Base-by-base conservation (phyloP, 2,113 vertebrate genomes). In the Phrynosoma platyrhinos region DNA sequence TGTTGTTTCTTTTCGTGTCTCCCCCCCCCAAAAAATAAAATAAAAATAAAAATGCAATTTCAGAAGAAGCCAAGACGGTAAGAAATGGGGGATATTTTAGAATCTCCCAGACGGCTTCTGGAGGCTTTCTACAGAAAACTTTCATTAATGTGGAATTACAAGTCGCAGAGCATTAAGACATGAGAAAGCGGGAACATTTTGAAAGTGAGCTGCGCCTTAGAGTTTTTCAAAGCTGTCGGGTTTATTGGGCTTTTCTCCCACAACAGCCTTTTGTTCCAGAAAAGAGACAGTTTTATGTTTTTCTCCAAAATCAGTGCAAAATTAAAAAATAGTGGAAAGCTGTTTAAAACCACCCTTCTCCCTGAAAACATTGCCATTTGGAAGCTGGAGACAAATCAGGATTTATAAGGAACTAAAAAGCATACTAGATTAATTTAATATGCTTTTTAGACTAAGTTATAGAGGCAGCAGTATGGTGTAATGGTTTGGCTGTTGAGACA, bases 81-180 rank as follows among this genome's bases (percentile, higher is more conserved):
- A 72, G 21, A 77, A 78, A 16, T 30, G 27, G 12, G 36, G 40
- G 81, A 27, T 30, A 9, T 27, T 68, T 47, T 13, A 30, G 62
- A 82, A 68, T 68, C 14, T 23, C 14, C 36, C 62, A 81, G 64
- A 81, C 20, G 25, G 47, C 23, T 30, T 83, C 52, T 14, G 32
- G 68, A 47, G 68, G 82, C 42, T 53, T 83, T 83, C 66, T 72
- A 8, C 13, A 72, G 68, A 71, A 66, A 72, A 30, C 27, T 69
- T 71, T 72, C 68, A 83, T 83, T 72, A 72, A 72, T 53, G 82
- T 71, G 82, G 82, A 83, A 72, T 83, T 83, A 71, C 21, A 3
- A 32, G 9, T 12, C 21, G 27, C 14, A 53, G 47, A 36, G 42
- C 20, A 83, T 53, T 72, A 83, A 83, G 16, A 40, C 68, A 40